These are phyloP conservation scores for Empis livida DNA, from an alignment of 2,888 invertebrate species.

Conservation along the genomic window DNA sequence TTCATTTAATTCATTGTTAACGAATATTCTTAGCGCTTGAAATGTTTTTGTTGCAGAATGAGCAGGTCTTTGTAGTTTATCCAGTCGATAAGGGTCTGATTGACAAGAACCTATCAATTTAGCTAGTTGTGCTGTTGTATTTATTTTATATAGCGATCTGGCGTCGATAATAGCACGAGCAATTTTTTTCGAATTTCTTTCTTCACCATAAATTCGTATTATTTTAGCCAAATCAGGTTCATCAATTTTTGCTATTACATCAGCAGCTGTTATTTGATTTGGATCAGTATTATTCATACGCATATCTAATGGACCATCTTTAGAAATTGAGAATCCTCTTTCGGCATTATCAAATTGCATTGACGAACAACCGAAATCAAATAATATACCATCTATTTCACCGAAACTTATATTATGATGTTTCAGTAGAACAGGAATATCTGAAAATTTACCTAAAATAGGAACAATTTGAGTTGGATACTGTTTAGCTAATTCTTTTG, in stretches of 20 bases:
- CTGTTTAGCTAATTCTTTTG: constrained; percentile 47
- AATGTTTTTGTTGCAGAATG: constrained; percentile 88
- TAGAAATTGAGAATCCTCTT: constrained; percentile 75
- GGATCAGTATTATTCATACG: constrained; percentile 75
- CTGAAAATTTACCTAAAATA: constrained; percentile 79
- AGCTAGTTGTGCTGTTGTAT: constrained; percentile 72
- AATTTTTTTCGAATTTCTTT: constrained; percentile 72
- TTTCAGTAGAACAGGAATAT: constrained; percentile 56
- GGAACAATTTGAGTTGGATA: constrained; percentile 64
- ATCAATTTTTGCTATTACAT: constrained; percentile 66
- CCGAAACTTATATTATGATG: constrained; percentile 44
- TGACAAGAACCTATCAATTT: constrained; percentile 52
- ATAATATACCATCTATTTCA: constrained; percentile 73
- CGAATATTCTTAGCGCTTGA: constrained; percentile 85
- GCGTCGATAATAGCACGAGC: constrained; percentile 78
- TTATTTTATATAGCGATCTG: constrained; percentile 58
- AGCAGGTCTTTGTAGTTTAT: constrained; percentile 59
- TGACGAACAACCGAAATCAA: constrained; percentile 90
- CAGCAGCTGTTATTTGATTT: constrained; percentile 69
- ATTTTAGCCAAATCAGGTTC: constrained; percentile 70
- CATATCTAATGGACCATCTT: constrained; percentile 88
- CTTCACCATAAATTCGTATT: constrained; percentile 86
- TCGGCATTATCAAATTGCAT: constrained; percentile 79
- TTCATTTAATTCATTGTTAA: constrained; percentile 93
- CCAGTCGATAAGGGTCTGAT: constrained; percentile 44